phyloP scores from a whole-genome alignment of 1,140 invertebrate species.

The Ceratoteleas bidentatus region DNA sequence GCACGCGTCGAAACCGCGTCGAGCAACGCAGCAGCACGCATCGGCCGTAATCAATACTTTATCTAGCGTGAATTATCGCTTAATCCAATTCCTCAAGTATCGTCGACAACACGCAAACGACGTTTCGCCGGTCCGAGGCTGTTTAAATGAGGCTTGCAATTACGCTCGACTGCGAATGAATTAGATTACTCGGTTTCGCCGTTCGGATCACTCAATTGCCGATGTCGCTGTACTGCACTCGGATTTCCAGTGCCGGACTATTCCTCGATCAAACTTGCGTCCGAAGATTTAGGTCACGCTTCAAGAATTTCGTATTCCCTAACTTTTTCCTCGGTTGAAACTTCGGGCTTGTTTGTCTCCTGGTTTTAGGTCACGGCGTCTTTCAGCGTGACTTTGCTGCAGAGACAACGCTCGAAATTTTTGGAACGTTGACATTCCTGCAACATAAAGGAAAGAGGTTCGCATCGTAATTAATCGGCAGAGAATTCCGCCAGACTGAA shows the following conservation, averaged over 20 bases:
- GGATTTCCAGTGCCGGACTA: too few relatives aligned
- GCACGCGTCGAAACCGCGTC: conserved; percentile 20
- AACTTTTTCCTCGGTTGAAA: too few relatives aligned
- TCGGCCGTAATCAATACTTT: conserved; percentile 54
- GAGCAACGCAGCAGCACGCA: conserved; percentile 44
- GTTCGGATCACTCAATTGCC: too few relatives aligned
- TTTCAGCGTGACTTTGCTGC: too few relatives aligned
- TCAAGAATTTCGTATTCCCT: too few relatives aligned
- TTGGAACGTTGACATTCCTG: background rate
- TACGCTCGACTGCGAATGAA: conserved; percentile 14
- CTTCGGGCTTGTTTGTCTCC: too few relatives aligned
- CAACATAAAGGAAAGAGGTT: background rate
- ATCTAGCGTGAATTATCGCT: conserved; percentile 50
- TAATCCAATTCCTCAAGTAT: conserved; percentile 61
- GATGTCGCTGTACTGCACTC: too few relatives aligned
- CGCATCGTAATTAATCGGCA: background rate
- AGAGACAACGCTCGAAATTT: too few relatives aligned
- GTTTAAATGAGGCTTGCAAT: conserved; percentile 51
- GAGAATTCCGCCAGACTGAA: background rate
- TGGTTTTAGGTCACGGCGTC: too few relatives aligned
- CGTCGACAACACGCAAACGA: conserved; percentile 39
- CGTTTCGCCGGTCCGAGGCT: conserved; percentile 34
- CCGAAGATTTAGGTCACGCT: too few relatives aligned
- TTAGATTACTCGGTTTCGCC: background rate
- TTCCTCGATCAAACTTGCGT: too few relatives aligned